Conservation (phyloP, 2,113 vertebrate species). For the Rhinopomastus cyanomelas region DNA sequence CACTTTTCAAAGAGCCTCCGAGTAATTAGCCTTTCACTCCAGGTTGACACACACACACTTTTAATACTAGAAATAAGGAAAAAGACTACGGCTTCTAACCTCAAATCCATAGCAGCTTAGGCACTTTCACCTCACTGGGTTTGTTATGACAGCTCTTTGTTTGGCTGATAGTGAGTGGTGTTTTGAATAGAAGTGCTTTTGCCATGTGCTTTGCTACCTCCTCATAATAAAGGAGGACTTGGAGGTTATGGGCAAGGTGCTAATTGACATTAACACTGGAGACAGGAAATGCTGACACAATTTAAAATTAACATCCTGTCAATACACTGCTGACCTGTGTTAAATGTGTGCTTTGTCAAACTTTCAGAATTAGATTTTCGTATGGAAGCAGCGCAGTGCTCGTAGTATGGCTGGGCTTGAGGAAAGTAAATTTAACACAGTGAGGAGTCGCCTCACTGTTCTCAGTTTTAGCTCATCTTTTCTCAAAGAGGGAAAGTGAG, state of each 20-base stretch:
- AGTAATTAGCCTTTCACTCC: slow-evolving; percentile 63
- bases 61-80: slow-evolving; percentile 53
- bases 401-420: neutral
- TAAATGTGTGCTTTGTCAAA: slow-evolving; percentile 51
- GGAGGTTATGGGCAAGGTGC: slow-evolving; percentile 68
- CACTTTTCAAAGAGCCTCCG: slow-evolving; percentile 44
- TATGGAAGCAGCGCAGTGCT: neutral
- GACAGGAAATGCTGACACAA: slow-evolving; percentile 73
- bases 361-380: slow-evolving; percentile 38
- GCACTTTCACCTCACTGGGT: slow-evolving; percentile 35
- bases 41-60: slow-evolving; percentile 34
- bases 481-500: neutral
- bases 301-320: slow-evolving; percentile 65
- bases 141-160: slow-evolving; percentile 64
- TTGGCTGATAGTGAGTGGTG: slow-evolving; percentile 51
- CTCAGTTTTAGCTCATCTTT: slow-evolving; percentile 14
- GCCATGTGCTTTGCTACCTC: slow-evolving; percentile 48
- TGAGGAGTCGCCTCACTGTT: neutral
- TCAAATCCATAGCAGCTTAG: slow-evolving; percentile 43
- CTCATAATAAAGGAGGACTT: slow-evolving; percentile 53
- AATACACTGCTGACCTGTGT: slow-evolving; percentile 43
- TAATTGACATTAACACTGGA: slow-evolving; percentile 58
- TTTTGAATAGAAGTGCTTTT: slow-evolving; percentile 59
- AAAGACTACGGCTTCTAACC: slow-evolving; percentile 42
- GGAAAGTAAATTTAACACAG: slow-evolving; percentile 6